Base-by-base conservation (phyloP, 1,140 invertebrate genomes). In the Chlorops oryzae region DNA sequence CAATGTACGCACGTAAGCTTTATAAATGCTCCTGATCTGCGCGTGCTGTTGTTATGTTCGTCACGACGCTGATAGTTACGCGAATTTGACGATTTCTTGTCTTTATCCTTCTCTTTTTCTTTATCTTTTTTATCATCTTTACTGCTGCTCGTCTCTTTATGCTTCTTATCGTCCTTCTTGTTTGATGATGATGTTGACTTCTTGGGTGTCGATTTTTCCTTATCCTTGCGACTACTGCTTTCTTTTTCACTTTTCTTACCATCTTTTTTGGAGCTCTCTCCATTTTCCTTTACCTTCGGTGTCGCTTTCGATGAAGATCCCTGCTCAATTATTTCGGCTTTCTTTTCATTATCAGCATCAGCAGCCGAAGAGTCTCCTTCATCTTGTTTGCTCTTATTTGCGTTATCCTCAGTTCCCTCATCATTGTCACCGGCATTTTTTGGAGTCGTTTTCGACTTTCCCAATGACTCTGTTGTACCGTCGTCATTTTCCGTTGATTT, bases 1-100 rank as follows among this genome's bases (percentile, higher is more conserved):
- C 87, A 89, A 61, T 88, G 86, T 2, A 85, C 82, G 63, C 87
- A 89, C 22, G 76, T 77, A 2, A 90, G 72, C 58, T 84, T 83
- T 18, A 88, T 84, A 57, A 81, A 87, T 59, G 20, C 73, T 72
- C 56, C 74, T 64, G 42, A 72, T 56, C 52, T 71, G 62, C 46
- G 70, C 54, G 74, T 37, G 47, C 71, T 63, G 49, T 51, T 63
- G 50, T 37, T 57, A 21, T 64, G 59, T 15, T 65, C 66, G 5
- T 69, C 66, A 6, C 63, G 63, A 40, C 64, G 58, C 34, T 62
- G n/a, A 5, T 47, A 61, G 5, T 20, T 21, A 13, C 60, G 63
- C 5, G n/a, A n/a, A n/a, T n/a, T n/a, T n/a, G n/a, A n/a, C n/a
- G n/a, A n/a, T n/a, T n/a, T n/a, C n/a, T n/a, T n/a, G n/a, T n/a